phyloP scores from a whole-genome alignment of 2,797 vertebrate species.

The Sus cebifrons region DNA sequence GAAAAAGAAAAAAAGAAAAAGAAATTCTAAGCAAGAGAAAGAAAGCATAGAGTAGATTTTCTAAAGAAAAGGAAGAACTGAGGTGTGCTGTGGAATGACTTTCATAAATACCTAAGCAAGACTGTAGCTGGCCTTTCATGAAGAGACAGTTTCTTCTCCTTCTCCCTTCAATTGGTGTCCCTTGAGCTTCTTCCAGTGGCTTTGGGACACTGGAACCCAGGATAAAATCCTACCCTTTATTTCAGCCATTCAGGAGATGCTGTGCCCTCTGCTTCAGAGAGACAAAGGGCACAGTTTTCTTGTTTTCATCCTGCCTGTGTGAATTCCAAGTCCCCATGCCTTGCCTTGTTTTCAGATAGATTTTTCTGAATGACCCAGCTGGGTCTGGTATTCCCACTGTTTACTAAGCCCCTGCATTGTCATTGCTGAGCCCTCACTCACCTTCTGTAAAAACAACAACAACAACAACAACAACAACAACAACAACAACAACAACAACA shows the following conservation, averaged over 20 bases:
- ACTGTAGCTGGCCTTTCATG: not conserved
- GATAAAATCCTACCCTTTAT: not conserved
- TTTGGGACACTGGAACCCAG: not conserved
- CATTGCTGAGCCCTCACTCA: not conserved
- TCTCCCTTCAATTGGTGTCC: not conserved
- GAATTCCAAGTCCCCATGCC: not conserved
- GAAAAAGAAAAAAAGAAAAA: too few relatives aligned
- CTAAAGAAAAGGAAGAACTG: not conserved
- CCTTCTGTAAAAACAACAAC: not conserved
- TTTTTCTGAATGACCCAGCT: not conserved
- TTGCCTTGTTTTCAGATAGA: not conserved
- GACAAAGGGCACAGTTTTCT: accelerated
- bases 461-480: too few relatives aligned
- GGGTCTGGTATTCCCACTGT: not conserved
- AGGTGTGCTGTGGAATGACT: not conserved
- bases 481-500: too few relatives aligned
- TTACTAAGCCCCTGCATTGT: not conserved
- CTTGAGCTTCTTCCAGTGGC: not conserved
- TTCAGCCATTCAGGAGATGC: not conserved
- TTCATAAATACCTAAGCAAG: not conserved
- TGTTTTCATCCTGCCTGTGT: not conserved
- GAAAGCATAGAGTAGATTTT: not conserved
- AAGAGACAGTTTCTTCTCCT: not conserved
- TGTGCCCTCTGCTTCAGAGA: not conserved
- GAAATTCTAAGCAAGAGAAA: not conserved